Base-by-base conservation (phyloP, 2,888 invertebrate genomes). In the Synergus gifuensis region DNA sequence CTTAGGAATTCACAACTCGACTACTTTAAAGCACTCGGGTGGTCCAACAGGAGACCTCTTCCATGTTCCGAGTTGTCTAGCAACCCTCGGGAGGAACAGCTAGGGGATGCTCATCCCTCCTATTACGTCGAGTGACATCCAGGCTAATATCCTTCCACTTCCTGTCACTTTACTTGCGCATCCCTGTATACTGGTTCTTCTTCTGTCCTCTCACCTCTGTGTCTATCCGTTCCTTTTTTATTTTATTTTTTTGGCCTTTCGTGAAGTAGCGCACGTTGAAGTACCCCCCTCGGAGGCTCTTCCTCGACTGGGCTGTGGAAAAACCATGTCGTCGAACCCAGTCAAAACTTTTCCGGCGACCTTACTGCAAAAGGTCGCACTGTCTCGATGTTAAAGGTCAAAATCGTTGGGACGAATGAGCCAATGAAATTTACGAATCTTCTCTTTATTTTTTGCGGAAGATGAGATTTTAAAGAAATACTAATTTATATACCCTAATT, bases 121-220 rank as follows among this genome's bases (percentile, higher is more conserved):
- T 83, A 86, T 87, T 87, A 87, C 85, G 77, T 73, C 85, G 85
- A 87, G 87, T 88, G 87, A 89, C 89, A 87, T 88, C 87, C 86
- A 88, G 86, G 87, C 89, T 90, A 89, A 90, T 90, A 89, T 90
- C 88, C 89, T 89, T 88, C 87, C 86, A 88, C 87, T 90, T 87
- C 85, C 88, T 87, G 89, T 88, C 88, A 88, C 87, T 88, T 84
- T 81, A 82, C 85, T 78, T 82, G 80, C 79, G 85, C 84, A 84
- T 86, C 79, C 84, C 82, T 81, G 77, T 82, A 80, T 78, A 78
- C 77, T 76, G 81, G 80, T 28, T 73, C 73, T 54, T 36, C 73
- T 36, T 54, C 36, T 28, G 28, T 28, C 40, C 49, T n/a, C 46
- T 49, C 60, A 62, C 44, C 44, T 76, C 79, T 83, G 77, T 76